phyloP scores from a whole-genome alignment of 2,797 vertebrate genomes.

The Fringilla coelebs region DNA sequence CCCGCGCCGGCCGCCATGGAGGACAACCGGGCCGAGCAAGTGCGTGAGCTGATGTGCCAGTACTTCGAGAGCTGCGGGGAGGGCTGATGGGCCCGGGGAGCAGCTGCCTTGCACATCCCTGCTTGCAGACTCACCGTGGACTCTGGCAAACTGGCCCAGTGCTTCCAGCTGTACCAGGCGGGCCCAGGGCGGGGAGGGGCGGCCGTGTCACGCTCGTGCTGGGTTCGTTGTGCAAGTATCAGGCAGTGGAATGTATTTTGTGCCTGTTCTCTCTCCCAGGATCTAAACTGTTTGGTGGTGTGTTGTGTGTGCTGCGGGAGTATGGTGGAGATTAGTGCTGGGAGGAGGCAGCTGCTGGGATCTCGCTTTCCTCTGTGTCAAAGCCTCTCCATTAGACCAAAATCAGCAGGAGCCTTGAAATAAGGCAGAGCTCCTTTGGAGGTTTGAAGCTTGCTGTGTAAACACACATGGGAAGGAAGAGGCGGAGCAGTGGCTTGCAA shows the following conservation, averaged over 20 bases:
- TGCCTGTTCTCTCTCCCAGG: not conserved
- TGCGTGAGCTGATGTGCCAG: conserved; percentile 78
- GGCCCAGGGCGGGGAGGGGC: rapidly evolving
- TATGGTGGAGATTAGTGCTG: not conserved
- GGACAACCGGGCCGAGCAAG: conserved; percentile 72
- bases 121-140: rapidly evolving
- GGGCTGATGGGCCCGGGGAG: not conserved
- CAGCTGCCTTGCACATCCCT: not conserved
- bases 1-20: conserved; percentile 17
- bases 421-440: not conserved
- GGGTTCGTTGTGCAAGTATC: not conserved
- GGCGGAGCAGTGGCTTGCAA: not conserved
- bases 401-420: not conserved
- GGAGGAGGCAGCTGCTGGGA: not conserved
- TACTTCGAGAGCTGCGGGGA: conserved; percentile 65
- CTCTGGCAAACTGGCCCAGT: not conserved
- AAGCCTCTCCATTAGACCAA: rapidly evolving
- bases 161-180: rapidly evolving
- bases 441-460: not conserved
- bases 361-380: not conserved
- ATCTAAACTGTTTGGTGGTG: not conserved
- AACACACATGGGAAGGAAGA: not conserved
- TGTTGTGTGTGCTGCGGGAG: not conserved
- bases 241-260: not conserved
- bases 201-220: rapidly evolving